Percentiles rank a stretch among this genome's conserved stretches.
Evolutionary conservation across 2,888 invertebrate species (phyloP).

Genomic region (Ennomos erosarius): DNA sequence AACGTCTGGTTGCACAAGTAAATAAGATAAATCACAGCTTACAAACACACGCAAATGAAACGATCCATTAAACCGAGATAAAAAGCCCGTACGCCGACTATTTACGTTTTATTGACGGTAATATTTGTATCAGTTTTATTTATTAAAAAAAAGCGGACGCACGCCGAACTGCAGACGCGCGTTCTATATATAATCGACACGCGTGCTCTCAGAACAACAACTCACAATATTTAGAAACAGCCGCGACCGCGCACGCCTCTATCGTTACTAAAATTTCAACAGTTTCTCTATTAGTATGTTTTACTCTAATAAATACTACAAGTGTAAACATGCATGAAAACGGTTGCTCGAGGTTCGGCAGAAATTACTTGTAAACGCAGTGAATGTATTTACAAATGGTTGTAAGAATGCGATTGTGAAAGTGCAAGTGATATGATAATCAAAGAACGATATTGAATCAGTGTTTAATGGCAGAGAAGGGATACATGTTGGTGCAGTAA

Average conservation of each 20-base stretch:
- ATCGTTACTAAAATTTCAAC: conserved; percentile 7
- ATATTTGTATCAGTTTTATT: conserved; percentile 75
- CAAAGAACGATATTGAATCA: too few species aligned
- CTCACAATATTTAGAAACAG: conserved; percentile 70
- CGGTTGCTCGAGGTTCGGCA: too few species aligned
- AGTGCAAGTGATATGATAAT: conserved; percentile 44
- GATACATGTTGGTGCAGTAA: not conserved
- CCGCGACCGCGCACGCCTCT: conserved; percentile 64
- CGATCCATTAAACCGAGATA: conserved; percentile 66
- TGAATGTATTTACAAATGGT: conserved; percentile 26
- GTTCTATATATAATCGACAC: conserved; percentile 72
- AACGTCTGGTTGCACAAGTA: conserved; percentile 32
- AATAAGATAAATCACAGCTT: conserved; percentile 43
- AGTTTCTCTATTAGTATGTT: not conserved
- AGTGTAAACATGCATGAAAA: too few species aligned
- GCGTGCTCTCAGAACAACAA: conserved; percentile 76
- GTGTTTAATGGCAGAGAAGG: not conserved
- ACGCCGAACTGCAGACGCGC: conserved; percentile 63
- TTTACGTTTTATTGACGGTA: conserved; percentile 73
- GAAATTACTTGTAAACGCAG: not conserved
- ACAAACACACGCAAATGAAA: conserved; percentile 41
- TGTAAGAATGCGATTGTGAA: conserved; percentile 34
- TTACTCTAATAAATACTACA: not conserved
- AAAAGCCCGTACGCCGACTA: conserved; percentile 56
- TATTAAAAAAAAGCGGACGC: conserved; percentile 72